Evolutionary conservation across 2,113 vertebrate genomes (phyloP).

Genomic region (Phodopus roborovskii): DNA sequence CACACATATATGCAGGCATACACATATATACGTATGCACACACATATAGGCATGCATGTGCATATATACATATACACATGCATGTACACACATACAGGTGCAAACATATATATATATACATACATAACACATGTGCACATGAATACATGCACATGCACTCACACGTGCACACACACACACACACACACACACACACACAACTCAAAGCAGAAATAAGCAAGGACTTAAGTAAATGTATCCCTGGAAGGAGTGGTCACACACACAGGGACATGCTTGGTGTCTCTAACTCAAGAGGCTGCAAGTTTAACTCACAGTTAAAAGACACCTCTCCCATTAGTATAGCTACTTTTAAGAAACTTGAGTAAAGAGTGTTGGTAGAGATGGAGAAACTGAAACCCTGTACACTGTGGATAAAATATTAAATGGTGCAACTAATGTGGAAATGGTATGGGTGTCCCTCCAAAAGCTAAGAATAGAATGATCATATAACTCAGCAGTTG

Average conservation of each 20-base stretch:
- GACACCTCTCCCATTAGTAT: neutral
- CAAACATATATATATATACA: neutral
- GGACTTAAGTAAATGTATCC: neutral
- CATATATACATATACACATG: neutral
- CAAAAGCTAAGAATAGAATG: neutral
- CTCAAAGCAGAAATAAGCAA: neutral
- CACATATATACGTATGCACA: neutral
- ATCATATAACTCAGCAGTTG: no score
- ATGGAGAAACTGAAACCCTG: neutral
- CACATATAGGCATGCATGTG: neutral
- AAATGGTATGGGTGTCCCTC: neutral
- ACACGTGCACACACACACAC: neutral
- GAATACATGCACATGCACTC: neutral
- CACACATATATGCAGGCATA: neutral
- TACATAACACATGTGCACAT: neutral
- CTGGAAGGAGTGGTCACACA: neutral
- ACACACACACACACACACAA: neutral
- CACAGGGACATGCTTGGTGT: no score
- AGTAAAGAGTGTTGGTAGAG: neutral
- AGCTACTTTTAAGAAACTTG: neutral
- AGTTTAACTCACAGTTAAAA: neutral
- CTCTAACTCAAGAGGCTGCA: neutral
- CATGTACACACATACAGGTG: neutral
- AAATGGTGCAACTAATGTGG: neutral
- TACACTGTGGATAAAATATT: fast-evolving